phyloP scores from a whole-genome alignment of 2,888 invertebrate genomes.

The Caradrina clavipalpis region DNA sequence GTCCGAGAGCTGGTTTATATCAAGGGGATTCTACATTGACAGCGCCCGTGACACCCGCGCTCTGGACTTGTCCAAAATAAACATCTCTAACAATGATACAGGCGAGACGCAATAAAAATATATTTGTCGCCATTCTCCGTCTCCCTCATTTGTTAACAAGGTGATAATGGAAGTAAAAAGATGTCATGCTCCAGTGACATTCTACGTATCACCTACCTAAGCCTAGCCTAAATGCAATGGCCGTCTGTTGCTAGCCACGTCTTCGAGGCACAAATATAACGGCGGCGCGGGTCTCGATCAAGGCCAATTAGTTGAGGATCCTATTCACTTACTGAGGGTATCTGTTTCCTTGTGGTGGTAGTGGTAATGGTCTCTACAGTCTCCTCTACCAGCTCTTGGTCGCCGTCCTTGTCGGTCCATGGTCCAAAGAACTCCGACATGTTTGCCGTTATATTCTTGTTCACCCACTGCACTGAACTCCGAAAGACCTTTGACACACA shows the following conservation, averaged over 20 bases:
- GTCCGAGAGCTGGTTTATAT: constrained; percentile 82
- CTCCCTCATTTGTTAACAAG: constrained; percentile 63
- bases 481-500: constrained; percentile 78
- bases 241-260: constrained; percentile 70
- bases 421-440: constrained; percentile 89
- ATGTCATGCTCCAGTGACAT: constrained; percentile 67
- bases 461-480: constrained; percentile 82
- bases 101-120: constrained; percentile 78
- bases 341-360: constrained; percentile 78
- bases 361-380: constrained; percentile 86
- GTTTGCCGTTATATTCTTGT: constrained; percentile 67
- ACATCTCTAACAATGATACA: constrained; percentile 83
- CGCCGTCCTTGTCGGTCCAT: constrained; percentile 80
- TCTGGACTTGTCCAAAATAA: constrained; percentile 82
- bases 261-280: constrained; percentile 75
- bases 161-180: constrained; percentile 63
- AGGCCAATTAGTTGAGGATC: constrained; percentile 64
- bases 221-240: constrained; percentile 64
- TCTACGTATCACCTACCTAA: constrained; percentile 64
- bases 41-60: constrained; percentile 84
- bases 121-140: constrained; percentile 71
- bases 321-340: constrained; percentile 78
- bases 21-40: constrained; percentile 81
- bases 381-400: constrained; percentile 76
- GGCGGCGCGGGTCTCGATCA: constrained; percentile 74